A percentile compares a stretch with the other conserved stretches of the same genome.
Conservation (phyloP, 2,888 invertebrate species). For the Athetis lepigone region DNA sequence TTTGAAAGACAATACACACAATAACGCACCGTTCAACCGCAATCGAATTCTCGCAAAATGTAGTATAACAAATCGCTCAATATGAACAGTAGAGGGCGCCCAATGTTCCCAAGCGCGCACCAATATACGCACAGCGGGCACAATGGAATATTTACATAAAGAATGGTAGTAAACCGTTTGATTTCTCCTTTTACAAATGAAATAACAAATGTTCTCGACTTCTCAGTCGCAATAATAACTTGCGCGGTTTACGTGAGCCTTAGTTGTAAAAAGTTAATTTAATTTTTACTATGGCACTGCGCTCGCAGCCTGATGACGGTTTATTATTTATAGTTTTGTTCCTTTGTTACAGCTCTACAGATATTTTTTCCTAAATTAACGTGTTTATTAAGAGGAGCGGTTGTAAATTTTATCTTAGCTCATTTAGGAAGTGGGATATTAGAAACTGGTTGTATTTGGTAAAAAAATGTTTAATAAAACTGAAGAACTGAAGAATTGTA, state of each 20-base stretch:
- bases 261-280: slow-evolving; percentile 67
- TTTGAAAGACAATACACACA: slow-evolving; percentile 33
- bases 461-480: background rate
- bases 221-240: slow-evolving; percentile 67
- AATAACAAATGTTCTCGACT: slow-evolving; percentile 69
- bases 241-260: slow-evolving; percentile 60
- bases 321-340: slow-evolving; percentile 54
- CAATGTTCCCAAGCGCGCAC: slow-evolving; percentile 54
- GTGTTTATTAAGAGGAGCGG: slow-evolving; percentile 26
- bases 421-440: background rate
- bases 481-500: no score
- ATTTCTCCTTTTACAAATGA: slow-evolving; percentile 73
- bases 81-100: slow-evolving; percentile 38
- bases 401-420: slow-evolving; percentile 12
- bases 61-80: slow-evolving; percentile 58
- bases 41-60: slow-evolving; percentile 27
- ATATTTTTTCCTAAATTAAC: slow-evolving; percentile 37
- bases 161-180: slow-evolving; percentile 70
- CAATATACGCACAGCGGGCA: slow-evolving; percentile 58
- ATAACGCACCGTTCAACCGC: slow-evolving; percentile 17
- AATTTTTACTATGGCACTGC: slow-evolving; percentile 60
- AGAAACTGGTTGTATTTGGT: background rate
- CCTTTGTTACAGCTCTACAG: slow-evolving; percentile 39
- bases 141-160: slow-evolving; percentile 77
- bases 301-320: slow-evolving; percentile 42